Conservation (phyloP, 2,113 vertebrate species). For the Varanus salvator region DNA sequence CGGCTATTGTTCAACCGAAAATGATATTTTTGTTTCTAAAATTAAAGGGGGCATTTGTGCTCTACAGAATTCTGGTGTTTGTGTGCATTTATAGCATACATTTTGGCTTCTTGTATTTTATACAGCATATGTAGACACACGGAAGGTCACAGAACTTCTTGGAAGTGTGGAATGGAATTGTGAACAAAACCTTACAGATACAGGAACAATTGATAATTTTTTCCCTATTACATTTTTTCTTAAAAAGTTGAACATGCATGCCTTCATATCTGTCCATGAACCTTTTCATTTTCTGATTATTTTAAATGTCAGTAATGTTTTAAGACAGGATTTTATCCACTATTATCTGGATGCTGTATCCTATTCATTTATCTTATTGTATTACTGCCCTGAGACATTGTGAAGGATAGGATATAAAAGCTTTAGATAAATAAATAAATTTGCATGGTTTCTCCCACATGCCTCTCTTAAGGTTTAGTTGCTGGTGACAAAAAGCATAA, state of each 20-base stretch:
- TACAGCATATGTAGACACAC: neutral
- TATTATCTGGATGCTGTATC: too few relatives aligned
- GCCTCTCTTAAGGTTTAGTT: too few relatives aligned
- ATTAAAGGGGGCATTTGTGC: constrained; percentile 73
- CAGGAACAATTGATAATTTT: neutral
- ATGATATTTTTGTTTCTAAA: constrained; percentile 82
- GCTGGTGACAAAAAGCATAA: too few relatives aligned
- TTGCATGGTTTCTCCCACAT: too few relatives aligned
- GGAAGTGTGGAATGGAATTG: neutral
- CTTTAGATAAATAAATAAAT: too few relatives aligned
- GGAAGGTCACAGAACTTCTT: neutral
- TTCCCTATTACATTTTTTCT: neutral
- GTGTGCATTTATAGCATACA: neutral
- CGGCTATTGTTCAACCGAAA: constrained; percentile 89
- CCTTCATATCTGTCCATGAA: neutral
- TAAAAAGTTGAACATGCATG: neutral
- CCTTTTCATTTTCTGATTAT: neutral
- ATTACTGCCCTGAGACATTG: too few relatives aligned
- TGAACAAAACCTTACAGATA: neutral
- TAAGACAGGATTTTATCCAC: too few relatives aligned
- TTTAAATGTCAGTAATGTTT: too few relatives aligned
- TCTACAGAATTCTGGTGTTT: constrained; percentile 55
- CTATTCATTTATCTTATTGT: too few relatives aligned
- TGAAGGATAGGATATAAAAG: too few relatives aligned
- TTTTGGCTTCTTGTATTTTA: neutral